Conservation (phyloP, 2,888 invertebrate genomes). For the Danaus chrysippus region DNA sequence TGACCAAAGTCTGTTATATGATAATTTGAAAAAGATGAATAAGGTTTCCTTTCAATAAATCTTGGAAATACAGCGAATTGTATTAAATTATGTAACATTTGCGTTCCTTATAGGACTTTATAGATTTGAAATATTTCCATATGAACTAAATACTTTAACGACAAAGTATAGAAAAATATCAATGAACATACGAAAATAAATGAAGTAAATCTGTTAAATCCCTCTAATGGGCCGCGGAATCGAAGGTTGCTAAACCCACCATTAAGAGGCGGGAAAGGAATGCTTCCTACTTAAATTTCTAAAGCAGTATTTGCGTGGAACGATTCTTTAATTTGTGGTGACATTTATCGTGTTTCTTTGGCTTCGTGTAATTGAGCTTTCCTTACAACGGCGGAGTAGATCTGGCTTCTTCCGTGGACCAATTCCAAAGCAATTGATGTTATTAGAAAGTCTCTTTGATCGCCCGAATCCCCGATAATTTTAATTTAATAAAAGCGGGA, state of each 20-base stretch:
- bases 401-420: constrained; percentile 60
- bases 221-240: constrained; percentile 29
- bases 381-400: constrained; percentile 44
- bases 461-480: constrained; percentile 52
- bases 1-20: too few relatives aligned
- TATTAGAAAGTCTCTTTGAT: constrained; percentile 63
- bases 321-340: constrained; percentile 72
- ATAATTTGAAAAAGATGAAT: too few relatives aligned
- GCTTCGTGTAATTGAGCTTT: constrained; percentile 69
- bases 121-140: too few relatives aligned
- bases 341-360: constrained; percentile 64
- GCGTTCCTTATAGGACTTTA: too few relatives aligned
- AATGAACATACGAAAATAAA: constrained; percentile 17
- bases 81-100: too few relatives aligned
- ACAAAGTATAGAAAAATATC: not conserved
- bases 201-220: constrained; percentile 23
- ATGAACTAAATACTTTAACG: not conserved
- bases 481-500: constrained; percentile 60
- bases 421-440: constrained; percentile 67
- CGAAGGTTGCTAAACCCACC: constrained; percentile 32
- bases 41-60: too few relatives aligned
- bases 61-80: too few relatives aligned
- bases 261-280: constrained; percentile 34
- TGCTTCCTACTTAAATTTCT: constrained; percentile 43
- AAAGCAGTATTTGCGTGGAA: constrained; percentile 47